Evolutionary conservation across 53 echinoderm and acorn worm species (phyloP).

Genomic region (Echinometra lucunter): DNA sequence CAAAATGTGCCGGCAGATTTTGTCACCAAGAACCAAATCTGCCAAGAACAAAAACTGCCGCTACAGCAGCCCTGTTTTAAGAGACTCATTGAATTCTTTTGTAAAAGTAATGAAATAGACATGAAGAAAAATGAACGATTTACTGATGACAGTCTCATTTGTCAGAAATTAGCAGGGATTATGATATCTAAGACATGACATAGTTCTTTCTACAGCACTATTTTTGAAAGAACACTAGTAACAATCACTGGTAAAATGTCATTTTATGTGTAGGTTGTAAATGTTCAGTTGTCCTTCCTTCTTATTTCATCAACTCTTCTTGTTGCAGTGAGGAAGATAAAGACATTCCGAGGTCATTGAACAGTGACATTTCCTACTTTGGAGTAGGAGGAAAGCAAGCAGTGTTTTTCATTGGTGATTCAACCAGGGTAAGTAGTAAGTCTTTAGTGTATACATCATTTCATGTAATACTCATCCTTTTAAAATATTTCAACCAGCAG

Average conservation of each 20-base stretch:
- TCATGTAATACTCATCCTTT: no score
- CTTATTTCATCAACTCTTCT: neutral
- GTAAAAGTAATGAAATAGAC: no score
- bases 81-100: neutral
- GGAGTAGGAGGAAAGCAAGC: constrained; percentile 99
- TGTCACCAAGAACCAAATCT: no score
- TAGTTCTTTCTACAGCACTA: neutral
- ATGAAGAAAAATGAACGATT: no score
- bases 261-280: no score
- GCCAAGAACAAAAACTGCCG: no score
- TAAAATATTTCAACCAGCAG: no score
- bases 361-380: constrained; percentile 99
- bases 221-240: neutral
- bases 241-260: no score
- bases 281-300: no score
- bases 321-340: constrained; percentile 56
- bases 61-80: neutral
- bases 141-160: neutral
- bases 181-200: neutral
- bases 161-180: neutral
- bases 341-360: constrained; percentile 81
- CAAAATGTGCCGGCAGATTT: no score
- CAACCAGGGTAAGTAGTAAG: constrained; percentile 73
- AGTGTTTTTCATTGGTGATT: constrained; percentile 90
- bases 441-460: no score